Conservation (phyloP, 1,140 invertebrate species). For the Drosophila repletoides region DNA sequence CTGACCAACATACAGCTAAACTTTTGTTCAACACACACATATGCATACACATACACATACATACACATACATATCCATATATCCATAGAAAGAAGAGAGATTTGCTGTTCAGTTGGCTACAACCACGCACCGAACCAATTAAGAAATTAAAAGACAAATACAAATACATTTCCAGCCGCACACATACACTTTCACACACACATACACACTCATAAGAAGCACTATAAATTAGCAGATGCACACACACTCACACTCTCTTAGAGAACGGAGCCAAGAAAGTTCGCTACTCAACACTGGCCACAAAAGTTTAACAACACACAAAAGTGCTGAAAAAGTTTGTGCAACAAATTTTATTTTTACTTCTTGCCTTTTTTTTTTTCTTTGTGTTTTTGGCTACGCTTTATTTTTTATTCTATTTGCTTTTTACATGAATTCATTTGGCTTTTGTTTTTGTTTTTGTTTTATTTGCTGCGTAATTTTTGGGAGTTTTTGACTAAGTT, state of each 20-base stretch:
- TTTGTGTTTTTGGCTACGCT: background rate
- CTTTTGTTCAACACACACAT: conserved; percentile 17
- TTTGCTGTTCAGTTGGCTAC: conserved; percentile 20
- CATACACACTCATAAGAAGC: conserved; percentile 18
- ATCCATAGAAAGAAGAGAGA: conserved; percentile 9
- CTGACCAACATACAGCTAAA: conserved; percentile 18
- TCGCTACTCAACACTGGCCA: conserved; percentile 65
- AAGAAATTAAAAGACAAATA: conserved; percentile 80
- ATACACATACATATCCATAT: background rate
- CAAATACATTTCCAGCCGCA: conserved; percentile 40
- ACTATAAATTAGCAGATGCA: conserved; percentile 62
- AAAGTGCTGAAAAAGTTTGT: conserved; percentile 68
- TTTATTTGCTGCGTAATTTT: conserved; percentile 36
- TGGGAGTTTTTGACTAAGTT: conserved; percentile 29
- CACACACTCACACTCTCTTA: conserved; percentile 29
- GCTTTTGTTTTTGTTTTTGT: conserved; percentile 26
- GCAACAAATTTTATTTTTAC: conserved; percentile 66
- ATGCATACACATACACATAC: conserved; percentile 1
- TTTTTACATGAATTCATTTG: conserved; percentile 30
- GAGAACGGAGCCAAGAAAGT: conserved; percentile 31
- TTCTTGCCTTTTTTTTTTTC: conserved; percentile 27
- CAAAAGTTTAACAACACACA: conserved; percentile 54
- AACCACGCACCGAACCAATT: conserved; percentile 63
- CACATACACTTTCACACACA: conserved; percentile 7
- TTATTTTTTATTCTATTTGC: conserved; percentile 5